These are phyloP conservation scores for Platerodrilus igneus DNA, from an alignment of 2,888 invertebrate species.

Conservation along the genomic window DNA sequence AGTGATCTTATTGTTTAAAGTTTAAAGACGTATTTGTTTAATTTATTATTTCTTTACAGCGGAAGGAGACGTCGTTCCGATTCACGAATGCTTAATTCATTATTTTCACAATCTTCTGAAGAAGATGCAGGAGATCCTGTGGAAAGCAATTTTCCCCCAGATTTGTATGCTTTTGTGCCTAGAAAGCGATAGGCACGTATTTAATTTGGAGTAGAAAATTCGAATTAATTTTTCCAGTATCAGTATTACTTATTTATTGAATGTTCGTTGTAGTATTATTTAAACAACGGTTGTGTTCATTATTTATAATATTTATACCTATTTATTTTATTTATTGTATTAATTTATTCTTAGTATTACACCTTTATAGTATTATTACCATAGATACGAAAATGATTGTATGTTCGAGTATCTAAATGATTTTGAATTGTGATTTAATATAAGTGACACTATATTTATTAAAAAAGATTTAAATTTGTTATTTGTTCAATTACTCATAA, in stretches of 20 bases:
- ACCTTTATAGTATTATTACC: no score
- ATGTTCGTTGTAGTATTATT: slow-evolving; percentile 9
- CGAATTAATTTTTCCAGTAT: slow-evolving; percentile 1
- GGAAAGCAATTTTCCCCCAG: slow-evolving; percentile 8
- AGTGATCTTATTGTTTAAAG: slow-evolving; percentile 6
- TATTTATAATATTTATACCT: no score
- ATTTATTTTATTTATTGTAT: no score
- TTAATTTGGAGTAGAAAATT: not conserved
- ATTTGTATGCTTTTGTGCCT: not conserved
- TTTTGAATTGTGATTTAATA: no score
- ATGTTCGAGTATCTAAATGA: no score
- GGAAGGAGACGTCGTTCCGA: slow-evolving; percentile 43
- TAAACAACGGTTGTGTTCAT: slow-evolving; percentile 20
- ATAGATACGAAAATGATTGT: no score
- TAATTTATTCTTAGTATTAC: no score
- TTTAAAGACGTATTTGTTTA: no score
- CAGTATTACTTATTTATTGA: slow-evolving; percentile 15
- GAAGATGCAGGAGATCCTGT: slow-evolving; percentile 24
- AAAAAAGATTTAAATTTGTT: no score
- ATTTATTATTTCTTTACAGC: slow-evolving; percentile 31
- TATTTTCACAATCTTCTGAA: slow-evolving; percentile 31
- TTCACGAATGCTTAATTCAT: slow-evolving; percentile 27
- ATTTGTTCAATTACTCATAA: no score
- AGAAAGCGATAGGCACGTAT: no score
- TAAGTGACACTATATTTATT: no score